Evolutionary conservation across 2,797 vertebrate genomes (phyloP).

Genomic region (Enteromius fasciolatus): DNA sequence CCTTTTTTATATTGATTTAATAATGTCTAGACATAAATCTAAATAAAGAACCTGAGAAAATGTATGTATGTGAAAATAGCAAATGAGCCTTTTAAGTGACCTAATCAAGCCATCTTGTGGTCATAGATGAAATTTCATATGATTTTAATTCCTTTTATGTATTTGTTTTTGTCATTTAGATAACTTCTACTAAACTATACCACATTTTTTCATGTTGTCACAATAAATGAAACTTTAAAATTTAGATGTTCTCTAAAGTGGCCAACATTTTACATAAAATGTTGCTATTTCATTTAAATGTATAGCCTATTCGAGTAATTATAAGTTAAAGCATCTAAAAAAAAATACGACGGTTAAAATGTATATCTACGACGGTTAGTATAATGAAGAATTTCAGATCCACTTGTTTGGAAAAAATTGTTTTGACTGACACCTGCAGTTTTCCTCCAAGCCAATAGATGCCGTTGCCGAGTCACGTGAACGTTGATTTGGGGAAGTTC

Average conservation of each 20-base stretch:
- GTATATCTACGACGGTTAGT: background rate
- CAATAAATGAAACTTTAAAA: background rate
- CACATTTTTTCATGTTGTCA: background rate
- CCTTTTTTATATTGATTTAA: too few relatives aligned
- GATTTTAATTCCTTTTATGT: background rate
- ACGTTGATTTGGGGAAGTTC: slow-evolving; percentile 24
- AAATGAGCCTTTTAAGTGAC: background rate
- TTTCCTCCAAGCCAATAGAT: slow-evolving; percentile 34
- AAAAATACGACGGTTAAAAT: background rate
- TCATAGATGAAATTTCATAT: background rate
- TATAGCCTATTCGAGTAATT: background rate
- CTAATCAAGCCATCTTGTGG: too few relatives aligned
- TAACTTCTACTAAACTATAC: background rate
- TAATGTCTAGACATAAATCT: background rate
- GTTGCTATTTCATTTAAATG: background rate
- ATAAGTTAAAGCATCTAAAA: background rate
- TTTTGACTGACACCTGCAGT: background rate
- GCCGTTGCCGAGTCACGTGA: background rate
- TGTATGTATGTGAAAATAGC: background rate
- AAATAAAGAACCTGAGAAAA: background rate
- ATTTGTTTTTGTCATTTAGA: background rate
- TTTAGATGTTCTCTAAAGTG: background rate
- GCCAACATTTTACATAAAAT: background rate
- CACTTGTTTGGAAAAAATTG: too few relatives aligned
- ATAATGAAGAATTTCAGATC: background rate